A percentile compares a stretch with the other conserved stretches of the same genome.
These are phyloP conservation scores for Platyrinchus mystaceus DNA, from an alignment of 2,797 vertebrate genomes.

Conservation along the genomic window DNA sequence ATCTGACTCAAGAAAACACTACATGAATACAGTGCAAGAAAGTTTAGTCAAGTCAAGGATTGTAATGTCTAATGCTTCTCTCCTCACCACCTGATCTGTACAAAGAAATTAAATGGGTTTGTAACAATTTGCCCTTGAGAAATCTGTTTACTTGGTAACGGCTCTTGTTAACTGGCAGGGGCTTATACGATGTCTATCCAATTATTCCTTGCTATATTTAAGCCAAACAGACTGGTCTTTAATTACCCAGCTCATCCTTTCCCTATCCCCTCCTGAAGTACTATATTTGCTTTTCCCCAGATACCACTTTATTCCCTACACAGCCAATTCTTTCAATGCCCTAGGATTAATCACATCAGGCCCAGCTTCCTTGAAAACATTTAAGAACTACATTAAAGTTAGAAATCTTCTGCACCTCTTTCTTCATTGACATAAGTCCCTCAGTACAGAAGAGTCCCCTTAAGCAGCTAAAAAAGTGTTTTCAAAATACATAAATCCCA, in stretches of 20 bases:
- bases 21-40: background rate
- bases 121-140: background rate
- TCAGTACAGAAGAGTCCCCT: background rate
- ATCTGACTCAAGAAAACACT: background rate
- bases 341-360: background rate
- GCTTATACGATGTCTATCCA: background rate
- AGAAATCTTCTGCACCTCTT: background rate
- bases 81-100: background rate
- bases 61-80: background rate
- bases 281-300: background rate
- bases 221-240: slow-evolving; percentile 22
- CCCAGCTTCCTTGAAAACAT: background rate
- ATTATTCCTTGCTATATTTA: slow-evolving; percentile 36
- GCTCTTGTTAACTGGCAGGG: background rate
- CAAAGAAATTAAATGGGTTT: background rate
- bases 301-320: background rate
- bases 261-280: background rate
- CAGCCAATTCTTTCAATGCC: background rate
- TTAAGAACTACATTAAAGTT: background rate
- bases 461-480: slow-evolving; percentile 53
- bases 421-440: background rate
- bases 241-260: background rate
- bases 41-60: background rate
- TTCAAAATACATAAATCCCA: slow-evolving; percentile 39
- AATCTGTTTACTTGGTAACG: background rate